A percentile compares a stretch with the other conserved stretches of the same genome.
Evolutionary conservation across 2,888 invertebrate genomes (phyloP).

Genomic region (Chrysolina americana): DNA sequence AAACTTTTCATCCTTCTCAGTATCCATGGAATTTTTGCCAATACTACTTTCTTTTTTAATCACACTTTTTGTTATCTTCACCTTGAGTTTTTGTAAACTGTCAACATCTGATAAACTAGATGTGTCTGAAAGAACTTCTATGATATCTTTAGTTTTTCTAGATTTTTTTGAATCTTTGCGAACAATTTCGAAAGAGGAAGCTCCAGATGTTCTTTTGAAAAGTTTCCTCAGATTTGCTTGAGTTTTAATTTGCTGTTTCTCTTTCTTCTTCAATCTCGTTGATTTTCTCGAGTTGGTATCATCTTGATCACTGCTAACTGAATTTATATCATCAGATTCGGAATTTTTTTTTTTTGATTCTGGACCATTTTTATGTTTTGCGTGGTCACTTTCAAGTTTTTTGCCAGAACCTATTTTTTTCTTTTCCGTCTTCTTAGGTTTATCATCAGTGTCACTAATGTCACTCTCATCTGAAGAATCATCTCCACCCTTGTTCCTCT

Average conservation of each 20-base stretch:
- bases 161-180: slow-evolving; percentile 25
- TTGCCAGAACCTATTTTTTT: slow-evolving; percentile 12
- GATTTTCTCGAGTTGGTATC: slow-evolving; percentile 31
- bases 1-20: slow-evolving; percentile 51
- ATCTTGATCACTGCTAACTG: slow-evolving; percentile 9
- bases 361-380: background rate
- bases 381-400: slow-evolving; percentile 21
- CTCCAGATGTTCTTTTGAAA: slow-evolving; percentile 34
- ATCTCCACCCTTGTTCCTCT: slow-evolving; percentile 9
- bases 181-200: slow-evolving; percentile 30
- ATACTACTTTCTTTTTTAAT: slow-evolving; percentile 38
- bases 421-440: slow-evolving; percentile 7
- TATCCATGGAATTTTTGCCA: slow-evolving; percentile 45
- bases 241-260: slow-evolving; percentile 22
- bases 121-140: slow-evolving; percentile 36
- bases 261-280: slow-evolving; percentile 25
- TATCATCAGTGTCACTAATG: slow-evolving; percentile 8
- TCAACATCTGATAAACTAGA: slow-evolving; percentile 39
- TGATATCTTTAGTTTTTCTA: slow-evolving; percentile 21
- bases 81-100: too few species aligned
- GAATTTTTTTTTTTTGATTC: slow-evolving; percentile 33
- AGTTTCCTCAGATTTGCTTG: slow-evolving; percentile 36
- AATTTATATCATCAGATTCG: slow-evolving; percentile 16
- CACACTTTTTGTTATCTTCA: slow-evolving; percentile 10
- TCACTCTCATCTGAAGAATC: slow-evolving; percentile 32